A percentile compares a stretch with the other conserved stretches of the same genome.
Evolutionary conservation across 2,113 vertebrate genomes (phyloP).

Genomic region (Equus quagga): DNA sequence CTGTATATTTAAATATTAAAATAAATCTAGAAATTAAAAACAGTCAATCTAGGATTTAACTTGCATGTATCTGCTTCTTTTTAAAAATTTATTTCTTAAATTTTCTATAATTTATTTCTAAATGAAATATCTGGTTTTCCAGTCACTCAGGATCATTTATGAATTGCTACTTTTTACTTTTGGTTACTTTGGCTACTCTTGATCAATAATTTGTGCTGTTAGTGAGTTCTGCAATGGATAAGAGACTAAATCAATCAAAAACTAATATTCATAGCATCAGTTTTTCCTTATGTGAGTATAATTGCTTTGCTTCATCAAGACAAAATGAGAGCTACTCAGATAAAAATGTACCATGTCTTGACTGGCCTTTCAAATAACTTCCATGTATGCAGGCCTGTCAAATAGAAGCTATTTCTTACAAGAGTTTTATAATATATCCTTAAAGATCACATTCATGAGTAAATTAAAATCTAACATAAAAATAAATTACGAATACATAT

Average conservation of each 20-base stretch:
- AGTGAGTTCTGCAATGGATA: background rate
- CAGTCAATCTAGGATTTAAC: background rate
- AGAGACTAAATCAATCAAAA: background rate
- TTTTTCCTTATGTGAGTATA: background rate
- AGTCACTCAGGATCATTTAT: background rate
- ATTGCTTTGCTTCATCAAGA: background rate
- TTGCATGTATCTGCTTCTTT: background rate
- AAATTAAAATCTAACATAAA: conserved; percentile 3
- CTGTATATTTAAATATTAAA: background rate
- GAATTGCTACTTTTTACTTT: background rate
- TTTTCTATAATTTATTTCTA: background rate
- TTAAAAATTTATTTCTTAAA: background rate
- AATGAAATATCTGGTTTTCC: background rate
- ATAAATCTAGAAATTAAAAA: background rate
- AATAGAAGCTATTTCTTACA: background rate
- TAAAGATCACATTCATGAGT: background rate
- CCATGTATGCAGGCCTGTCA: background rate
- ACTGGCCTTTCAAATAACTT: background rate
- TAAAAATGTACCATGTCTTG: background rate
- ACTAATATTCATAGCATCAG: background rate
- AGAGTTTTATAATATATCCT: background rate
- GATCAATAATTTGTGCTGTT: background rate
- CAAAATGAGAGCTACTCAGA: background rate
- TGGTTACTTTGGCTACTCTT: background rate
- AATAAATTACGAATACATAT: background rate